phyloP scores from a whole-genome alignment of 2,113 vertebrate species.

The Centropus bengalensis region DNA sequence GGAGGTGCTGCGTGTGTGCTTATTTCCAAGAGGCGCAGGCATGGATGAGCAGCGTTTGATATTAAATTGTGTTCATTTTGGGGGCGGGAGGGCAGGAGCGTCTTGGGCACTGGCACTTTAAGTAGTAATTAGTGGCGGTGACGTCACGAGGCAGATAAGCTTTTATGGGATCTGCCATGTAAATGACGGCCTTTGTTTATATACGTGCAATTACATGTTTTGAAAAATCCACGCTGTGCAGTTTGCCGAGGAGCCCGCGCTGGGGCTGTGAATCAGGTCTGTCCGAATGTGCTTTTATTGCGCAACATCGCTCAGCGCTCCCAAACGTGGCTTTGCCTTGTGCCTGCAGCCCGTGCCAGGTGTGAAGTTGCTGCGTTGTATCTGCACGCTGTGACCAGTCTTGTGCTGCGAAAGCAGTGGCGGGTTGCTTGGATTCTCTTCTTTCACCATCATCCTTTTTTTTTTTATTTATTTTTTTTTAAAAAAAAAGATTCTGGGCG shows the following conservation, averaged over 20 bases:
- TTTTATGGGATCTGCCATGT: constrained; percentile 44
- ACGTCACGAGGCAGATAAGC: constrained; percentile 31
- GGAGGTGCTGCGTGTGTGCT: background rate
- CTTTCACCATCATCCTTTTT: background rate
- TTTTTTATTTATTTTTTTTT: background rate
- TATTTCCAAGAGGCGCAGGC: background rate
- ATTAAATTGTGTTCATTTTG: background rate
- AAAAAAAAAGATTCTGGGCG: background rate
- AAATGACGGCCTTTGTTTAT: constrained; percentile 63
- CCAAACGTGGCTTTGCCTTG: background rate
- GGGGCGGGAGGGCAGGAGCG: background rate
- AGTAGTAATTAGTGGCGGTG: constrained; percentile 49
- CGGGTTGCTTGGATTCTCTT: background rate
- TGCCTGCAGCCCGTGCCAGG: background rate
- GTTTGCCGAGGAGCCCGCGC: constrained; percentile 29
- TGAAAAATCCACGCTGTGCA: constrained; percentile 3
- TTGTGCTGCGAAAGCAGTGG: background rate
- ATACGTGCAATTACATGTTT: constrained; percentile 60
- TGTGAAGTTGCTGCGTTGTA: background rate
- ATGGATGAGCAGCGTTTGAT: background rate
- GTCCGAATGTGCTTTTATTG: constrained; percentile 48
- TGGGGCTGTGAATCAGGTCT: constrained; percentile 41
- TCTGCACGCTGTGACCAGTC: background rate
- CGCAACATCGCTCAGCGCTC: background rate
- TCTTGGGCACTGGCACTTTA: background rate